Evolutionary conservation across 1,140 invertebrate species (phyloP), one percentile per base, ranked within the genome.

Genomic region (Bombus fervidus): DNA sequence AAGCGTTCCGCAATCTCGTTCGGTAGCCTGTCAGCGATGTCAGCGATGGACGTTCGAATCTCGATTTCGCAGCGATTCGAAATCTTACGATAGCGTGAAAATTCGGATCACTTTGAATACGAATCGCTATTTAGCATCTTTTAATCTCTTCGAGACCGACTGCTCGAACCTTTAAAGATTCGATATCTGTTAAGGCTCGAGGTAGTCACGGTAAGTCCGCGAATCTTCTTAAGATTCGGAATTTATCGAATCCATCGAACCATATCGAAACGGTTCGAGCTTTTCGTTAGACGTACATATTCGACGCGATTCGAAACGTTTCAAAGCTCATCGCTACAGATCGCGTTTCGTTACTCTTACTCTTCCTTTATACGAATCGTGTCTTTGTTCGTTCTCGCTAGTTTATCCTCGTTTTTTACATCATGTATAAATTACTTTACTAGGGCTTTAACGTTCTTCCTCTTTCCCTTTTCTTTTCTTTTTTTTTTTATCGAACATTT

Each of bases 371-470:
- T 22, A 84, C 57, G n/a, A 84, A 72, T 9, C 25, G 9, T 37
- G 22, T 69, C 10, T n/a, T 71, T 25, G 43, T 72, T 53, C 37
- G 9, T 84, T 79, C 47, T 79, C 47, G 74, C n/a, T 37, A 59
- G 47, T 78, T 47, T 64, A 4, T 18, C 64, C 18, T 34, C 25
- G 6, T 39, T 69, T 37, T 76, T 34, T 76, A 75, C 59, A 47
- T n/a, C 47, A 4, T 75, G 43, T 69, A 69, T 66, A 68, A 68
- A 28, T 62, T 64, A 47, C 13, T n/a, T n/a, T n/a, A n/a, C 4
- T 82, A 82, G 25, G 31, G 6, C n/a, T 82, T 41, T 18, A 47
- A 68, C 31, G 13, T 66, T 66, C 39, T 43, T 66, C 28, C 25
- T 25, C 22, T 9, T 18, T 18, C 10, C 34, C 34, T 3, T 37